Conservation (phyloP, 92 coral and sea anemone genomes). For the Porites rus region DNA sequence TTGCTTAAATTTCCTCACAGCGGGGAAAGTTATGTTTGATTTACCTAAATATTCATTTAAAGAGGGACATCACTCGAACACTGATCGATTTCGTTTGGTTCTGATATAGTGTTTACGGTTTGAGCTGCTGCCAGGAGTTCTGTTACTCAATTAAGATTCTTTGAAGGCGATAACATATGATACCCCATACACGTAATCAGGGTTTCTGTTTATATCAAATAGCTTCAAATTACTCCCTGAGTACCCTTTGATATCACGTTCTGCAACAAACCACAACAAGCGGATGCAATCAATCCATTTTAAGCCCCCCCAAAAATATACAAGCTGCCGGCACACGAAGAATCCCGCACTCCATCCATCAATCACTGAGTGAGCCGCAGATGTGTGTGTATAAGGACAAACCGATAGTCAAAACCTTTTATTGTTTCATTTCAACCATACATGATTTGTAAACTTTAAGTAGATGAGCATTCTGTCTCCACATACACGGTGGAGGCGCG, state of each 20-base stretch:
- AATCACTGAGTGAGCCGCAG: neutral
- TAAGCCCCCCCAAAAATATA: neutral
- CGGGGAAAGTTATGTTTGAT: neutral
- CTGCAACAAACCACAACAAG: neutral
- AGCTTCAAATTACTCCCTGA: conserved; percentile 1
- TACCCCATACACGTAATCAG: neutral
- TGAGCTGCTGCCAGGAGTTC: conserved; percentile 6
- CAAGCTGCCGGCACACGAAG: neutral
- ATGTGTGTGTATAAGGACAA: neutral
- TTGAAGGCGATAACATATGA: neutral
- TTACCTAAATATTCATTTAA: neutral
- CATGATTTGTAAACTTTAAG: too few species aligned
- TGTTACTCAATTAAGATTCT: neutral
- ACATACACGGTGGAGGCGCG: too few species aligned
- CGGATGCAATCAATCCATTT: neutral
- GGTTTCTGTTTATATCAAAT: neutral
- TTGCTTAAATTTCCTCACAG: too few species aligned
- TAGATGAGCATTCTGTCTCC: too few species aligned
- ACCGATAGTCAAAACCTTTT: too few species aligned
- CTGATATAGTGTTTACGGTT: neutral
- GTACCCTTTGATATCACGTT: conserved; percentile 15
- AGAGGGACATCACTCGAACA: neutral
- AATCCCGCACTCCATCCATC: neutral
- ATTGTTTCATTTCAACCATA: too few species aligned
- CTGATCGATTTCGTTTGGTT: neutral